Percentiles rank a stretch among this genome's conserved stretches.
These are phyloP conservation scores for Limnephilus marmoratus DNA, from an alignment of 2,888 invertebrate genomes.

Conservation along the genomic window DNA sequence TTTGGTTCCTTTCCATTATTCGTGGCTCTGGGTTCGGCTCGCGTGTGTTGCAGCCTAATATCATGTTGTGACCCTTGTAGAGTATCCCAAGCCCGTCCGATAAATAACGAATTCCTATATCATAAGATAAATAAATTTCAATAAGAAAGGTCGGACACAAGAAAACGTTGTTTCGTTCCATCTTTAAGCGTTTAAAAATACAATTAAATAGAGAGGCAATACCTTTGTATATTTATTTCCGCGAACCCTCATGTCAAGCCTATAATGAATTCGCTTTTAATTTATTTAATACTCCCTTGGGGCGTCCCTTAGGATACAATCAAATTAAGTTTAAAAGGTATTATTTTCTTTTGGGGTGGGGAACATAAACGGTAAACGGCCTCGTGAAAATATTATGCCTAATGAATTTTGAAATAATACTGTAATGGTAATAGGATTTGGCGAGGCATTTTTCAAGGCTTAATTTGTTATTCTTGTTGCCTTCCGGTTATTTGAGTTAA, in stretches of 20 bases:
- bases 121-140: too few relatives aligned
- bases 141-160: too few relatives aligned
- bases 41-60: too few relatives aligned
- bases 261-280: constrained; percentile 30
- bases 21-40: too few relatives aligned
- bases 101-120: too few relatives aligned
- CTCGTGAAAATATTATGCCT: constrained; percentile 7
- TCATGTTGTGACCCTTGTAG: too few relatives aligned
- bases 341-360: constrained; percentile 18
- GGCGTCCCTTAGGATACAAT: constrained; percentile 36
- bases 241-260: constrained; percentile 4
- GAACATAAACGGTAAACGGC: background rate
- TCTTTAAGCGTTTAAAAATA: background rate
- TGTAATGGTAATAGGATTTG: constrained; percentile 4
- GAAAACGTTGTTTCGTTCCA: too few relatives aligned
- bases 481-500: too few relatives aligned
- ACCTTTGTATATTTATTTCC: constrained; percentile 22
- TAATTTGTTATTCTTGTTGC: too few relatives aligned
- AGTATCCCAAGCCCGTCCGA: too few relatives aligned
- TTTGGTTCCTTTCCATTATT: too few relatives aligned
- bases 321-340: constrained; percentile 37
- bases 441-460: background rate
- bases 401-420: constrained; percentile 23
- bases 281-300: constrained; percentile 24
- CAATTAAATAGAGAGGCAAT: background rate